Evolutionary conservation across 2,888 invertebrate species (phyloP).

Genomic region (Pristionchus entomophagus): DNA sequence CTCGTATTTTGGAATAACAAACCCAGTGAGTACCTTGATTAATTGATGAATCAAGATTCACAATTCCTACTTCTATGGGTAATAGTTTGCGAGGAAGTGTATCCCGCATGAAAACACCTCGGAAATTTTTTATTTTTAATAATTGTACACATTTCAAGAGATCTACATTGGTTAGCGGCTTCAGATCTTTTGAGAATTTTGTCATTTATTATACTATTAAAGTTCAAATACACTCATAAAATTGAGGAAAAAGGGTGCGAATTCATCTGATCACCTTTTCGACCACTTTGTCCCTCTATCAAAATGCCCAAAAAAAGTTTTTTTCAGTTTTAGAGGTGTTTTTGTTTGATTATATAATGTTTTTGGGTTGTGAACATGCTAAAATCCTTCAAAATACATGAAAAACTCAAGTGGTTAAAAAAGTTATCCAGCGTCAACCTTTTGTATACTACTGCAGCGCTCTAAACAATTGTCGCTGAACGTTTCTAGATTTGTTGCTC

Average conservation of each 20-base stretch:
- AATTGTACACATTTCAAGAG: background rate
- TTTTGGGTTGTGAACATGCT: background rate
- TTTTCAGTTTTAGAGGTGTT: background rate
- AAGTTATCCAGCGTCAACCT: background rate
- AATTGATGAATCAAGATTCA: conserved; percentile 29
- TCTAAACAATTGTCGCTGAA: background rate
- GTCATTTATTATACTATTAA: background rate
- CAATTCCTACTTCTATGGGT: conserved; percentile 25
- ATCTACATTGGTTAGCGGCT: conserved; percentile 31
- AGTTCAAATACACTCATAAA: background rate
- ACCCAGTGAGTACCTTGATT: conserved; percentile 43
- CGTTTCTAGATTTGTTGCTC: no score
- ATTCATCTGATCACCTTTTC: background rate
- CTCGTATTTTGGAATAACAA: conserved; percentile 23
- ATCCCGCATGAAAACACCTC: conserved; percentile 42
- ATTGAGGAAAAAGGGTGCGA: background rate
- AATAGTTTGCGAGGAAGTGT: background rate
- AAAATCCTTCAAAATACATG: background rate
- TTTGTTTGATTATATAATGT: background rate
- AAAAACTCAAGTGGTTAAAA: background rate
- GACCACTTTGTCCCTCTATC: background rate
- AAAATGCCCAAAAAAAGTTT: background rate
- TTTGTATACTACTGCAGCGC: background rate
- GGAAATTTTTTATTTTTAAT: conserved; percentile 32
- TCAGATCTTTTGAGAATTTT: conserved; percentile 9